A percentile compares a stretch with the other conserved stretches of the same genome.
Conservation (phyloP, 1,140 invertebrate species). For the Neuroterus valhalla region DNA sequence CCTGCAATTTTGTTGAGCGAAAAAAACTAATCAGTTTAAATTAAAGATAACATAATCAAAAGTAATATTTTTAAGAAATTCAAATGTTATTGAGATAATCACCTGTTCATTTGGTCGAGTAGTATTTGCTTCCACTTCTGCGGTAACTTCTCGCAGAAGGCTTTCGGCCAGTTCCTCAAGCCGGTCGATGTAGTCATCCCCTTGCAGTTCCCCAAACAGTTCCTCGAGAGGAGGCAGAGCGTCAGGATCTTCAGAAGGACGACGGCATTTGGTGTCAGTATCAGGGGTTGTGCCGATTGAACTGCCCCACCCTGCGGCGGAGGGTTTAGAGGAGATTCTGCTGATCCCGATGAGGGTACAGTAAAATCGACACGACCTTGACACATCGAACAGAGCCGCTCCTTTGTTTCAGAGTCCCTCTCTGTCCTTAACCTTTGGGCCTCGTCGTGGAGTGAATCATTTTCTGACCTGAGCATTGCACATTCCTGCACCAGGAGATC, state of each 20-base stretch:
- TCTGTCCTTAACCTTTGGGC: slow-evolving; percentile 77
- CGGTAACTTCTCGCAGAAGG: slow-evolving; percentile 86
- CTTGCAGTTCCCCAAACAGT: slow-evolving; percentile 82
- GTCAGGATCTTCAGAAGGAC: slow-evolving; percentile 81
- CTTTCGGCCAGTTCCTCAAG: slow-evolving; percentile 87
- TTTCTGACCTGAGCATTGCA: slow-evolving; percentile 79
- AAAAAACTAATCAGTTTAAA: not conserved
- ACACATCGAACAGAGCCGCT: slow-evolving; percentile 70
- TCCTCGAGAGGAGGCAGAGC: slow-evolving; percentile 87
- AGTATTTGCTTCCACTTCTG: slow-evolving; percentile 82
- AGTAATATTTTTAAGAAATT: slow-evolving; percentile 19
- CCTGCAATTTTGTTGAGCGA: not conserved
- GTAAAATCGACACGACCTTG: slow-evolving; percentile 77
- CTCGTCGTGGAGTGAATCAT: slow-evolving; percentile 80
- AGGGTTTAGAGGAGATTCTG: slow-evolving; percentile 84
- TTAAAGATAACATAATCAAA: not conserved
- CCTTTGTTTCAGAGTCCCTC: slow-evolving; percentile 71
- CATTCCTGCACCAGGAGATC: slow-evolving; percentile 80
- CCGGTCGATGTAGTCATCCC: slow-evolving; percentile 80
- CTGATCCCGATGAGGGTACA: slow-evolving; percentile 80
- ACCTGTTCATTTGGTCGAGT: slow-evolving; percentile 77
- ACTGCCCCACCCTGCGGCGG: slow-evolving; percentile 86
- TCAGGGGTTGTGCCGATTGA: slow-evolving; percentile 77
- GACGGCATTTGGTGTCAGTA: slow-evolving; percentile 66
- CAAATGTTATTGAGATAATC: slow-evolving; percentile 38